A percentile compares a stretch with the other conserved stretches of the same genome.
Evolutionary conservation across 2,113 vertebrate genomes (phyloP).

Genomic region (Echinops telfairi): DNA sequence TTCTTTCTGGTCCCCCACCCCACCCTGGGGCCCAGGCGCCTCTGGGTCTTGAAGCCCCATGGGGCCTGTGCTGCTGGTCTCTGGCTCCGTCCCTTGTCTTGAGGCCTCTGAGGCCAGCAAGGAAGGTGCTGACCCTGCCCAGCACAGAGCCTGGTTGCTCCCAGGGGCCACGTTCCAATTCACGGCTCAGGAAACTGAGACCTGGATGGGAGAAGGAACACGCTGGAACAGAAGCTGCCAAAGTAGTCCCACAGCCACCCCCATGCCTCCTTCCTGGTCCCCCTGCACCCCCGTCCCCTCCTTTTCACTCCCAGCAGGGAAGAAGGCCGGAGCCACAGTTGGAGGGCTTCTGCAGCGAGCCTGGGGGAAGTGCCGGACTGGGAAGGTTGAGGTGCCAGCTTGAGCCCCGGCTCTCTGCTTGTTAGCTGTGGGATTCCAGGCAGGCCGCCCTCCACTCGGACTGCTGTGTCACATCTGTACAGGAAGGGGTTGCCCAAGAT

Average conservation of each 20-base stretch:
- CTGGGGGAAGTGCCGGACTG: neutral
- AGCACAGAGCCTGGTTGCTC: neutral
- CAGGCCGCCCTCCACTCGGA: neutral
- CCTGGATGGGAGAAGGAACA: neutral
- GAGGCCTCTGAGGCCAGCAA: constrained; percentile 56
- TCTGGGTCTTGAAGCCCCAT: constrained; percentile 62
- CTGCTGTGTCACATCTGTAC: neutral
- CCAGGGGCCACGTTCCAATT: constrained; percentile 41
- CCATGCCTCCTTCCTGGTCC: neutral
- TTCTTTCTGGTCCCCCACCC: neutral
- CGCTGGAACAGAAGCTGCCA: neutral
- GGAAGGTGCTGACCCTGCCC: constrained; percentile 57
- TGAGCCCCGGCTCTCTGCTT: neutral
- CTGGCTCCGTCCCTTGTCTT: constrained; percentile 66
- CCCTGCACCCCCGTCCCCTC: neutral
- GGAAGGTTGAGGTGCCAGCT: neutral
- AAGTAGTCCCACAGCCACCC: too few relatives aligned
- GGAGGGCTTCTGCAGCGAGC: neutral
- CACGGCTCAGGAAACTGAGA: constrained; percentile 59
- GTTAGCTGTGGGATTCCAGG: neutral
- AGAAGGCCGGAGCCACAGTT: neutral
- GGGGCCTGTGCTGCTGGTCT: neutral
- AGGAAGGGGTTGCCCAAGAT: neutral
- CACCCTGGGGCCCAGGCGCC: constrained; percentile 58
- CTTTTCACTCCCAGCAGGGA: neutral